Conservation (phyloP, 2,888 invertebrate species). For the Melipona beecheii region DNA sequence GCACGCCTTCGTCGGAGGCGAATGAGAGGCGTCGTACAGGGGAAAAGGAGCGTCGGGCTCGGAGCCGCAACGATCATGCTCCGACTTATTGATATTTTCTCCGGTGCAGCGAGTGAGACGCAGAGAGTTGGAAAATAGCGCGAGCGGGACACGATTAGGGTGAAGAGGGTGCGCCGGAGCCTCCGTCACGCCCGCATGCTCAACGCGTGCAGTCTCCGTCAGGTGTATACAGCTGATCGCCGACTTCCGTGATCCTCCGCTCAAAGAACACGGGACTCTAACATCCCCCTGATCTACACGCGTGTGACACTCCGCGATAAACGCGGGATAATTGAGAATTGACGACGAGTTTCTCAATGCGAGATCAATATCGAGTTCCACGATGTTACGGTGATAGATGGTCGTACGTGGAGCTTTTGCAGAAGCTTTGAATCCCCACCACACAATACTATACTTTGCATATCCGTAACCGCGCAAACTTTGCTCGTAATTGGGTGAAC, state of each 20-base stretch:
- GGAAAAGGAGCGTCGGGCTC: conserved; percentile 38
- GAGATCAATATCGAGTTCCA: background rate
- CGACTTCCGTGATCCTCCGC: conserved; percentile 16
- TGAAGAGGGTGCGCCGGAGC: conserved; percentile 49
- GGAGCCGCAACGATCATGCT: conserved; percentile 75
- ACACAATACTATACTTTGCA: background rate
- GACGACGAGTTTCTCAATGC: background rate
- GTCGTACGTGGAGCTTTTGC: background rate
- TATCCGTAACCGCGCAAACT: background rate
- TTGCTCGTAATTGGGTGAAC: too few relatives aligned
- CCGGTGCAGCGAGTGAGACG: conserved; percentile 30
- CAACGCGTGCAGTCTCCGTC: conserved; percentile 66
- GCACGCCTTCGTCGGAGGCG: conserved; percentile 18
- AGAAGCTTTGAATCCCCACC: background rate
- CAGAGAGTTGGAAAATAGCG: conserved; percentile 8
- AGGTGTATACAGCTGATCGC: conserved; percentile 71
- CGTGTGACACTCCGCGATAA: too few relatives aligned
- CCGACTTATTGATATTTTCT: conserved; percentile 81
- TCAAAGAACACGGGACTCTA: too few relatives aligned
- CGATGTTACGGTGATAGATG: conserved; percentile 42
- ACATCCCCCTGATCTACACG: too few relatives aligned
- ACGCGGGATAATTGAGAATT: too few relatives aligned
- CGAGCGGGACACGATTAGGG: conserved; percentile 38
- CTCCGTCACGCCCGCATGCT: conserved; percentile 67
- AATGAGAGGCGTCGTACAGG: conserved; percentile 45